Percentiles rank a stretch among this genome's conserved stretches.
These are phyloP conservation scores for Chrysomallon squamiferum DNA, from an alignment of 1,140 invertebrate genomes.

Conservation along the genomic window DNA sequence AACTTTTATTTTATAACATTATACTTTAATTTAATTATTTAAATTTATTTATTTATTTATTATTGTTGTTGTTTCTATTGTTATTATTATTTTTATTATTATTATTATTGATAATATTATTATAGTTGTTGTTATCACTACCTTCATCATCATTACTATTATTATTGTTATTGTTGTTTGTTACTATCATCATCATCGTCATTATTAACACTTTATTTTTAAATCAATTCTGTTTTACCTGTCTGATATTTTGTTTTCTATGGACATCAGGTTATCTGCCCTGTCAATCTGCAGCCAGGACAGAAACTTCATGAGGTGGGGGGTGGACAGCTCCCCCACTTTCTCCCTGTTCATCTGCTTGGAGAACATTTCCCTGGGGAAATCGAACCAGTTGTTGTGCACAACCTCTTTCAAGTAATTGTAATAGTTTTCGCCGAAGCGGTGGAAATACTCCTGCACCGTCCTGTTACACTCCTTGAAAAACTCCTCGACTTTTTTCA, in stretches of 20 bases:
- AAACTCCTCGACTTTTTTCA: constrained; percentile 39
- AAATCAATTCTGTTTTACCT: no score
- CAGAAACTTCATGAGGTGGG: constrained; percentile 41
- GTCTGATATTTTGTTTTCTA: constrained; percentile 31
- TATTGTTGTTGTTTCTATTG: no score
- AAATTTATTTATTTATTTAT: no score
- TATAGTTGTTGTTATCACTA: no score
- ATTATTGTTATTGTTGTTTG: no score
- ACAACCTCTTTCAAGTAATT: constrained; percentile 32
- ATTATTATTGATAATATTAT: no score
- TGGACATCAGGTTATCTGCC: constrained; percentile 33
- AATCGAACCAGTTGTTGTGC: constrained; percentile 41
- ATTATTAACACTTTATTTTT: no score
- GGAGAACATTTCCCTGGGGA: constrained; percentile 45
- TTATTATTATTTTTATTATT: no score
- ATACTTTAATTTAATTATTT: no score
- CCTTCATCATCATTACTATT: no score
- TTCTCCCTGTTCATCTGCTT: constrained; percentile 27
- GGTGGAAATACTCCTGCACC: constrained; percentile 32
- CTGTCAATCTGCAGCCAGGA: constrained; percentile 51
- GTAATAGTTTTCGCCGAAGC: constrained; percentile 31
- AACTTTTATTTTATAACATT: no score
- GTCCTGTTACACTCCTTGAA: constrained; percentile 39
- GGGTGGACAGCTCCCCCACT: constrained; percentile 16
- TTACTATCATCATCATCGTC: no score